Conservation (phyloP, 1,140 invertebrate genomes). For the Papilio polytes region DNA sequence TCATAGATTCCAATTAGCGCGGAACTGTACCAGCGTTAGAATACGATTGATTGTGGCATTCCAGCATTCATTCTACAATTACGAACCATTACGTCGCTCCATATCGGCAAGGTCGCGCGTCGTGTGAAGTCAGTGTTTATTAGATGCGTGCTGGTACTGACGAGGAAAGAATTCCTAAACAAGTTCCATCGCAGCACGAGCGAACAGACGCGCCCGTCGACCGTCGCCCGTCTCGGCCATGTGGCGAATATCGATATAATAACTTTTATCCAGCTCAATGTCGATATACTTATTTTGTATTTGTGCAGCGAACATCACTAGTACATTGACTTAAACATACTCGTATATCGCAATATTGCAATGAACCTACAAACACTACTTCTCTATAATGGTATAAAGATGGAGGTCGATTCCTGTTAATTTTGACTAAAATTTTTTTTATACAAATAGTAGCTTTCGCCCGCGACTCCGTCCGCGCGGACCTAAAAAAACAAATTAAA, state of each 20-base stretch:
- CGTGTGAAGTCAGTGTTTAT: conserved; percentile 65
- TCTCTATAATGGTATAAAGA: neutral
- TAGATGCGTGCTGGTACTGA: conserved; percentile 60
- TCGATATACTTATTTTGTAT: neutral
- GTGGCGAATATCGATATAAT: conserved; percentile 30
- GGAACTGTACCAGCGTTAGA: conserved; percentile 39
- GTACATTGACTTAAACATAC: neutral
- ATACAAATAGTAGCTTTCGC: too few relatives aligned
- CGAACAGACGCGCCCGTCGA: conserved; percentile 4
- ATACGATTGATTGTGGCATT: conserved; percentile 65
- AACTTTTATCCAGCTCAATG: conserved; percentile 8
- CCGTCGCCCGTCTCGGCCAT: conserved; percentile 12
- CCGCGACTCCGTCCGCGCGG: too few relatives aligned
- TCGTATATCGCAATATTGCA: neutral
- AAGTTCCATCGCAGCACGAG: conserved; percentile 32
- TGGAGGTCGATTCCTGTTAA: neutral
- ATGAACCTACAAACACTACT: neutral
- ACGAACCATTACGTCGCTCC: conserved; percentile 68
- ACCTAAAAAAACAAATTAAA: too few relatives aligned
- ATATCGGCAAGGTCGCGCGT: conserved; percentile 66
- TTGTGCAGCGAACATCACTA: neutral
- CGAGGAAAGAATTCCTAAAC: conserved; percentile 65
- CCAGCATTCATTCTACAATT: conserved; percentile 70
- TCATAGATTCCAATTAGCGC: conserved; percentile 26
- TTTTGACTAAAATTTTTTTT: too few relatives aligned